Evolutionary conservation across 2,797 vertebrate species (phyloP).

Genomic region (Scarus forsteni): DNA sequence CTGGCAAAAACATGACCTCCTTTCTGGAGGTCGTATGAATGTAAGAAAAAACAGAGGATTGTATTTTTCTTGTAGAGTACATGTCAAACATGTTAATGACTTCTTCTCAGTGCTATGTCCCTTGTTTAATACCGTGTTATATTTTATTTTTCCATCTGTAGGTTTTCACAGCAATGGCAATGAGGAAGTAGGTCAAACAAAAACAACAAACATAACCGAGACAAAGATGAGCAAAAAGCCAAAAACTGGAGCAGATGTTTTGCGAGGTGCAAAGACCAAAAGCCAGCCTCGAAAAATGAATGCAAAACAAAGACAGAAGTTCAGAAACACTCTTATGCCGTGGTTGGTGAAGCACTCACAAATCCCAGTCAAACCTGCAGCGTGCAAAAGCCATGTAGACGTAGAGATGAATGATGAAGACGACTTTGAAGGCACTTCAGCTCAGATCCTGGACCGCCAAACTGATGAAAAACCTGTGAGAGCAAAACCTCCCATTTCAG

Average conservation of each 20-base stretch:
- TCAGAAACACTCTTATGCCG: constrained; percentile 52
- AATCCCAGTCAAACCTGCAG: constrained; percentile 13
- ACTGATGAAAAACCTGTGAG: constrained; percentile 9
- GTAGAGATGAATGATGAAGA: constrained; percentile 44
- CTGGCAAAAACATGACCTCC: no score
- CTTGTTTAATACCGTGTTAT: neutral
- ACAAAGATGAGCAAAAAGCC: constrained; percentile 41
- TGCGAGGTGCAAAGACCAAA: constrained; percentile 57
- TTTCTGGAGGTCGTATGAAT: no score
- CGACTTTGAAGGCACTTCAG: constrained; percentile 28
- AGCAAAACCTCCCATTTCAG: neutral
- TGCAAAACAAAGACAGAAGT: constrained; percentile 36
- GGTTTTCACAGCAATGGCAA: constrained; percentile 17
- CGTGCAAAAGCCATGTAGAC: constrained; percentile 31
- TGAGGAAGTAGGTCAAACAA: constrained; percentile 28
- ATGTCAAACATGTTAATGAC: neutral
- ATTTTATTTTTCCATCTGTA: neutral
- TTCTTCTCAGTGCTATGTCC: neutral
- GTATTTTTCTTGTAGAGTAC: neutral
- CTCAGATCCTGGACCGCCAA: constrained; percentile 13
- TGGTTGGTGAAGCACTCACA: constrained; percentile 69
- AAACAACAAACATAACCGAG: constrained; percentile 3
- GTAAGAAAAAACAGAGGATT: no score
- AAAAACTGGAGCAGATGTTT: constrained; percentile 40
- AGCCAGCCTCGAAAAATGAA: constrained; percentile 28